Conservation (phyloP, 2,888 invertebrate species). For the Asteroscopus sphinx region DNA sequence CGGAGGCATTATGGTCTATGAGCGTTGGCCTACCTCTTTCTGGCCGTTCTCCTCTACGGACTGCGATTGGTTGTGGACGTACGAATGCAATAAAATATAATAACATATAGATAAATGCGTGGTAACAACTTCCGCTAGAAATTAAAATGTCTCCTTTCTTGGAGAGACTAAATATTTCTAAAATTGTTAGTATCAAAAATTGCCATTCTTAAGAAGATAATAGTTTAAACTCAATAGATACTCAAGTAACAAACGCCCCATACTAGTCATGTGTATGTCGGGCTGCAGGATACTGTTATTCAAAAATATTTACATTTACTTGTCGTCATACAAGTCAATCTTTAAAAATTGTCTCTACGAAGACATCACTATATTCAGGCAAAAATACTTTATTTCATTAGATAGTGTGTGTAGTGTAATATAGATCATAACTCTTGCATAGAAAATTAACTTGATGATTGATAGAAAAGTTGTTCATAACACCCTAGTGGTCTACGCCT, state of each 20-base stretch:
- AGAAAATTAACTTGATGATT: conserved; percentile 87
- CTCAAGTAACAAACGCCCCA: conserved; percentile 84
- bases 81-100: conserved; percentile 90
- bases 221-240: conserved; percentile 78
- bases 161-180: conserved; percentile 79
- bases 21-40: conserved; percentile 87
- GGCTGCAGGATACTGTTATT: conserved; percentile 80
- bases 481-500: conserved; percentile 90
- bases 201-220: conserved; percentile 82
- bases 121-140: conserved; percentile 85
- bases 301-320: conserved; percentile 88
- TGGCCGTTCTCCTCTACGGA: conserved; percentile 90
- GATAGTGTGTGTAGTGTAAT: conserved; percentile 87
- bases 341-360: conserved; percentile 86
- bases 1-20: conserved; percentile 73
- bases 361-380: conserved; percentile 88
- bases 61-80: conserved; percentile 90
- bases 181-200: conserved; percentile 72
- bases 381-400: conserved; percentile 82
- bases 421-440: conserved; percentile 88
- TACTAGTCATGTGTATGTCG: conserved; percentile 79
- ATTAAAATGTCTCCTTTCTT: conserved; percentile 78
- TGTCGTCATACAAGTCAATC: conserved; percentile 83
- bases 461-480: conserved; percentile 88
- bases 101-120: conserved; percentile 89